Conservation (phyloP, 2,113 vertebrate genomes). For the Rhodinocichla rosea region DNA sequence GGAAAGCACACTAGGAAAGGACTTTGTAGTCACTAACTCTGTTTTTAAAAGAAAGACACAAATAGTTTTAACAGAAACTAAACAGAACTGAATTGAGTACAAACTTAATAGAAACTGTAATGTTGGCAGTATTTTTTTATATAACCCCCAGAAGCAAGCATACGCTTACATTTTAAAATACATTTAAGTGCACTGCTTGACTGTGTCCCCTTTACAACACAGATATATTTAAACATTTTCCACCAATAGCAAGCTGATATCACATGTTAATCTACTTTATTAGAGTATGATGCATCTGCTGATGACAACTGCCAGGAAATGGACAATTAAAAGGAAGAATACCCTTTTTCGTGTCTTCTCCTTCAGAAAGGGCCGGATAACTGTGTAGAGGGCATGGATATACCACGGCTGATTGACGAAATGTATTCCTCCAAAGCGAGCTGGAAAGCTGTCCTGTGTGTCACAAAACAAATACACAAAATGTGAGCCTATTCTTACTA, state of each 20-base stretch:
- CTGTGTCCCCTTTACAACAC: not conserved
- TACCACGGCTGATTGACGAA: constrained; percentile 99
- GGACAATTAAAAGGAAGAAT: constrained; percentile 34
- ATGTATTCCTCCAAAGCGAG: constrained; percentile 97
- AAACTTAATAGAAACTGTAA: not conserved
- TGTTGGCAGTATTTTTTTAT: not conserved
- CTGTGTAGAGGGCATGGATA: constrained; percentile 96
- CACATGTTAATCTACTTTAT: not conserved
- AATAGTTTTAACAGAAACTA: not conserved
- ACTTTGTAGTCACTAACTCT: not conserved
- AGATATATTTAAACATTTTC: not conserved
- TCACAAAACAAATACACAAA: not conserved
- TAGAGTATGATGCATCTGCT: not conserved
- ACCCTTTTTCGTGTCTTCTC: constrained; percentile 99
- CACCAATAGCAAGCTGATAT: not conserved
- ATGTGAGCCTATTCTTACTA: not conserved
- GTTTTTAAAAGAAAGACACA: not conserved
- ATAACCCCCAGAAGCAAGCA: not conserved
- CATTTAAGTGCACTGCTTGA: not conserved
- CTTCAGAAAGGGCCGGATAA: constrained; percentile 96
- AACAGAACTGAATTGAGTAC: not conserved
- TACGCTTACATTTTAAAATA: not conserved
- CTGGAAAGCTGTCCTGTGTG: constrained; percentile 95
- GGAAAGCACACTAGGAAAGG: not conserved
- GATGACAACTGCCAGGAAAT: not conserved